phyloP scores from a whole-genome alignment of 1,140 invertebrate species.

The fruit fly (Drosophila melanogaster) region DNA sequence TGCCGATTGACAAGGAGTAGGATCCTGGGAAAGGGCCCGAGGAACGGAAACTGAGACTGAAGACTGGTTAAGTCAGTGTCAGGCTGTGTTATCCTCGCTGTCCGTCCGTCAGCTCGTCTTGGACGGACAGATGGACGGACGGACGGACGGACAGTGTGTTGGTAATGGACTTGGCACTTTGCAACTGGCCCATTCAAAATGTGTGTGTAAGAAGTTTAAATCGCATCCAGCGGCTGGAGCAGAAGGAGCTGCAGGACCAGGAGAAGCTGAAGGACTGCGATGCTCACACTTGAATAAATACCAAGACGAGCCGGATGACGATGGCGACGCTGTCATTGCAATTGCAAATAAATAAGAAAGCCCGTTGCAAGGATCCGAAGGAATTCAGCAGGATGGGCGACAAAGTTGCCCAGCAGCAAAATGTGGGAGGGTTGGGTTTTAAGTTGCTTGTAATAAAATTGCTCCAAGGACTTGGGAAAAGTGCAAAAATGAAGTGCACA shows the following conservation, averaged over 20 bases:
- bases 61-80: slow-evolving; percentile 38
- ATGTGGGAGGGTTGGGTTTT: slow-evolving; percentile 51
- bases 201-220: slow-evolving; percentile 83
- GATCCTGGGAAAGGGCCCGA: not conserved
- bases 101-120: slow-evolving; percentile 34
- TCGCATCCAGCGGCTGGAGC: slow-evolving; percentile 56
- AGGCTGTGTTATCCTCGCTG: slow-evolving; percentile 34
- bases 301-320: slow-evolving; percentile 65
- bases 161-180: slow-evolving; percentile 81
- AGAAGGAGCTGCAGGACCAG: slow-evolving; percentile 7
- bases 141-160: slow-evolving; percentile 36
- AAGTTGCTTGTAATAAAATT: slow-evolving; percentile 81
- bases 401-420: slow-evolving; percentile 56
- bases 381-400: slow-evolving; percentile 46
- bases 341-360: slow-evolving; percentile 82
- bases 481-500: slow-evolving; percentile 81
- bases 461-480: slow-evolving; percentile 67
- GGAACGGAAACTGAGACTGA: slow-evolving; percentile 30
- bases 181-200: slow-evolving; percentile 79
- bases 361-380: slow-evolving; percentile 34
- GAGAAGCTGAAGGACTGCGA: slow-evolving; percentile 26
- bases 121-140: slow-evolving; percentile 38
- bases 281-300: slow-evolving; percentile 82
- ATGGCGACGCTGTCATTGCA: slow-evolving; percentile 71
- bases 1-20: slow-evolving; percentile 71